phyloP scores from a whole-genome alignment of 2,797 vertebrate genomes.

The Sebastes trivittatus region DNA sequence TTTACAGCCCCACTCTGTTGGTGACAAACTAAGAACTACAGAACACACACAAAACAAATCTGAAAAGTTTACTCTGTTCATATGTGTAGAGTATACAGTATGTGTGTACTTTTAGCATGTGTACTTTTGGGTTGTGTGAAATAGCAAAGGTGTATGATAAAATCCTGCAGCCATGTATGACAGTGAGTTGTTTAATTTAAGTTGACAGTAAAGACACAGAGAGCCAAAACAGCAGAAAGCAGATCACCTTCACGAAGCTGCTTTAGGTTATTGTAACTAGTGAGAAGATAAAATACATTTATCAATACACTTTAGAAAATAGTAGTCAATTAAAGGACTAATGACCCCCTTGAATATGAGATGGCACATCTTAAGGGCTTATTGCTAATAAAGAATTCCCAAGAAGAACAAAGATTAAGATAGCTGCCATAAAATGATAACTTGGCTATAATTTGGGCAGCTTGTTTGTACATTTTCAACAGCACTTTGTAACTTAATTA shows the following conservation, averaged over 20 bases:
- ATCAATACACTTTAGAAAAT: background rate
- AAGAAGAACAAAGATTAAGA: background rate
- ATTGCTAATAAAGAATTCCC: background rate
- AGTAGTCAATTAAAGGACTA: background rate
- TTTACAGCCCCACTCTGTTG: conserved; percentile 56
- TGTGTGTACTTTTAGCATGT: background rate
- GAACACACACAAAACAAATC: too few species aligned
- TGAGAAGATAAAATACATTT: background rate
- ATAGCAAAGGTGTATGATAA: background rate
- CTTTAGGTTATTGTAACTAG: background rate
- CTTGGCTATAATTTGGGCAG: background rate
- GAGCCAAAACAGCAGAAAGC: background rate
- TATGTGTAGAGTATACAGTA: background rate
- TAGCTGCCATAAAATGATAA: background rate
- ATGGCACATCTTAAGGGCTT: background rate
- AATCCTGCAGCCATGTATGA: background rate
- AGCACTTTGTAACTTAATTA: background rate
- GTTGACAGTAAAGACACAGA: background rate
- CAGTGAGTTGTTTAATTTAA: background rate
- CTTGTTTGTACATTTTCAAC: background rate
- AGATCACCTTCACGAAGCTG: background rate
- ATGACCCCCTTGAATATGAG: too few species aligned
- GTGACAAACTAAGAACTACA: conserved; percentile 15
- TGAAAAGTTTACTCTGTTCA: background rate
- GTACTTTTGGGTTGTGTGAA: background rate